Conservation (phyloP, 2,888 invertebrate species). For the Heliconius ethilla region DNA sequence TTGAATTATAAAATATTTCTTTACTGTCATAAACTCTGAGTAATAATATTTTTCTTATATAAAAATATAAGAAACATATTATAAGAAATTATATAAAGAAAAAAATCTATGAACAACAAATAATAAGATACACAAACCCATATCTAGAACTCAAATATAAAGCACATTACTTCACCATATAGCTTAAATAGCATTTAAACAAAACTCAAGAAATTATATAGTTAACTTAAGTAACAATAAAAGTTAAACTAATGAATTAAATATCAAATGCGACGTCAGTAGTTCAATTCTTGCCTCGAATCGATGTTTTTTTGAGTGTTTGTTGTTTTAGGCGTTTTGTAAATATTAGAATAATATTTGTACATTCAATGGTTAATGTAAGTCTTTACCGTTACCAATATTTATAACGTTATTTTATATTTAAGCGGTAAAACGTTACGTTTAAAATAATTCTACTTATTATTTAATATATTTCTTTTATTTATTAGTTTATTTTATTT, state of each 20-base stretch:
- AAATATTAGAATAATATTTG: constrained; percentile 33
- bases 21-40: neutral
- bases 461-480: constrained; percentile 3
- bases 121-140: neutral
- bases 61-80: no score
- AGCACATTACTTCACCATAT: neutral
- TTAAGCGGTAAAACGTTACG: constrained; percentile 34
- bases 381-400: constrained; percentile 43
- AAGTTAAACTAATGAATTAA: neutral
- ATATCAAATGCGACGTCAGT: constrained; percentile 4
- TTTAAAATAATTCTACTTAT: constrained; percentile 28
- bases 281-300: constrained; percentile 30
- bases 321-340: constrained; percentile 16
- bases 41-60: no score
- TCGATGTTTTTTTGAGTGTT: constrained; percentile 9
- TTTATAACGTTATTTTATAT: constrained; percentile 31
- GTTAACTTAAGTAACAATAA: no score
- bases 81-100: neutral
- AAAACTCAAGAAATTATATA: no score
- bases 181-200: neutral
- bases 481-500: constrained; percentile 7
- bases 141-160: neutral
- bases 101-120: neutral
- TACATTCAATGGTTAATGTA: constrained; percentile 40
- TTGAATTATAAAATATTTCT: neutral